Percentiles rank a stretch among this genome's conserved stretches.
phyloP scores from a whole-genome alignment of 2,113 vertebrate genomes.

The Pelmatolapia mariae region DNA sequence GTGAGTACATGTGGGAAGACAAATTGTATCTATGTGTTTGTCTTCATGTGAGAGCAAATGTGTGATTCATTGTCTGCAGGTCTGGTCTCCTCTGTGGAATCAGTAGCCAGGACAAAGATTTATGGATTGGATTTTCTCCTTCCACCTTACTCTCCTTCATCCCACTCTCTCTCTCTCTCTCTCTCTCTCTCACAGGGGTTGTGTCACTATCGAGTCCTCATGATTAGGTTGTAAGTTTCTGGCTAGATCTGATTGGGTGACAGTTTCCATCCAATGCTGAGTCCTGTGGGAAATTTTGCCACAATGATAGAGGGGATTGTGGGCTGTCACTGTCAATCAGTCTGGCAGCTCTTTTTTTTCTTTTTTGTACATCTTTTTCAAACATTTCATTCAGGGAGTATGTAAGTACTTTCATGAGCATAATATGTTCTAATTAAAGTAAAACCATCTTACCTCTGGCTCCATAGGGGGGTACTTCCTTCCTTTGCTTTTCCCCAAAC shows the following conservation, averaged over 20 bases:
- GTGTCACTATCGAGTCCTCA: constrained; percentile 47
- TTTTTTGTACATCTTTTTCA: background rate
- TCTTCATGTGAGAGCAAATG: constrained; percentile 21
- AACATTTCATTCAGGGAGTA: background rate
- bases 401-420: background rate
- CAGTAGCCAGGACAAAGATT: constrained; percentile 38
- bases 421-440: background rate
- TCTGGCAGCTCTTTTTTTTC: background rate
- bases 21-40: constrained; percentile 16
- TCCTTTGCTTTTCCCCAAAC: constrained; percentile 94
- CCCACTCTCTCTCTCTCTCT: background rate
- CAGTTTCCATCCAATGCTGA: constrained; percentile 16
- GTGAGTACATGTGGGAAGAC: constrained; percentile 1
- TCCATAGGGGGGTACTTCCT: constrained; percentile 93
- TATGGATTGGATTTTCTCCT: constrained; percentile 44
- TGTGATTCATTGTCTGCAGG: constrained; percentile 25
- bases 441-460: constrained; percentile 74
- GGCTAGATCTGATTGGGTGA: constrained; percentile 42
- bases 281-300: constrained; percentile 33
- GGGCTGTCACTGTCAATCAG: constrained; percentile 18
- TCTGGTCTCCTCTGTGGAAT: constrained; percentile 14
- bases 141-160: background rate
- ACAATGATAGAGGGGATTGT: background rate
- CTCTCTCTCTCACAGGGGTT: background rate
- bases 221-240: constrained; percentile 53